Evolutionary conservation across 2,113 vertebrate species (phyloP).

Genomic region (Paraplagusia blochii): DNA sequence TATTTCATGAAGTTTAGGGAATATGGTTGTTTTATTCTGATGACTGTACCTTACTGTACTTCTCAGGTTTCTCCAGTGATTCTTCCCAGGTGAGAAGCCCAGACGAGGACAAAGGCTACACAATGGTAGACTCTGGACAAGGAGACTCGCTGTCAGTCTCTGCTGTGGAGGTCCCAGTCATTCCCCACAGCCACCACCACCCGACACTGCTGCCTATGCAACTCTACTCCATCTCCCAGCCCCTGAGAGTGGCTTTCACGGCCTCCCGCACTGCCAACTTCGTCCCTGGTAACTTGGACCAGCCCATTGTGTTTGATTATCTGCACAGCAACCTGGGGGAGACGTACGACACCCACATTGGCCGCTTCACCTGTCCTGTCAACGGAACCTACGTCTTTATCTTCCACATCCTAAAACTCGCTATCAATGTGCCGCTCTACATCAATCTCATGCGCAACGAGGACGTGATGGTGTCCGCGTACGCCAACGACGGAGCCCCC

Average conservation of each 20-base stretch:
- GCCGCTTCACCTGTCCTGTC: constrained; percentile 89
- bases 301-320: constrained; percentile 93
- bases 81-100: constrained; percentile 94
- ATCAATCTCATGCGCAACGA: constrained; percentile 98
- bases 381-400: constrained; percentile 94
- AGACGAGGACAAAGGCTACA: constrained; percentile 82
- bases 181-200: constrained; percentile 79
- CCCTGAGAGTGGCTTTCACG: constrained; percentile 92
- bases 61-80: constrained; percentile 86
- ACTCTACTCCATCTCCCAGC: constrained; percentile 84
- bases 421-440: constrained; percentile 93
- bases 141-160: constrained; percentile 87
- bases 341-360: constrained; percentile 88
- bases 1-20: too few species aligned
- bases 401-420: constrained; percentile 97
- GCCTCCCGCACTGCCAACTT: constrained; percentile 92
- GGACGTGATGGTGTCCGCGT: constrained; percentile 93
- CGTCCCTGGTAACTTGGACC: constrained; percentile 92
- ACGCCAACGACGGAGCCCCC: constrained; percentile 95
- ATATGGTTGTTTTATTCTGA: too few species aligned
- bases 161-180: constrained; percentile 81
- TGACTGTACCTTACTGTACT: constrained; percentile 2
- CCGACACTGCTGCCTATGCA: constrained; percentile 84
- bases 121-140: constrained; percentile 86
- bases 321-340: constrained; percentile 92